Evolutionary conservation across 1,140 invertebrate species (phyloP).

Genomic region (Drosophila setifemur): DNA sequence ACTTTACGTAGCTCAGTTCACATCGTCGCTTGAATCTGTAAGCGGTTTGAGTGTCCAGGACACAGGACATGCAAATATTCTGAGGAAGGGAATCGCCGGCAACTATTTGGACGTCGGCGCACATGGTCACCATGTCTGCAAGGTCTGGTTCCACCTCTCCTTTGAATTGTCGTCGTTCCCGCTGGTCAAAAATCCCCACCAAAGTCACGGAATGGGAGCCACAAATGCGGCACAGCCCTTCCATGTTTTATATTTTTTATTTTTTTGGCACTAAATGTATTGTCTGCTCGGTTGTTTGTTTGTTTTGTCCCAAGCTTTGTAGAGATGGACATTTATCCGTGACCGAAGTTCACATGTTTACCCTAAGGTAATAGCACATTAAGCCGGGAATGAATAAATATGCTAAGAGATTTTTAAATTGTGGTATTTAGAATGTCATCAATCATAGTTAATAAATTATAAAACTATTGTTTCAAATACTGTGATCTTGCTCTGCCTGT

Average conservation of each 20-base stretch:
- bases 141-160: not conserved
- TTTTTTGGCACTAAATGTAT: not conserved
- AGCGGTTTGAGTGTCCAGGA: constrained; percentile 14
- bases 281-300: too few species aligned
- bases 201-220: not conserved
- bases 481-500: too few species aligned
- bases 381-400: too few species aligned
- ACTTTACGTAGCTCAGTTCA: constrained; percentile 13
- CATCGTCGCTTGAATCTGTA: constrained; percentile 25
- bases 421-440: too few species aligned
- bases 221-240: constrained; percentile 21
- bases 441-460: too few species aligned
- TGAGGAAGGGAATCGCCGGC: constrained; percentile 9
- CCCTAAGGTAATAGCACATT: too few species aligned
- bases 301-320: too few species aligned
- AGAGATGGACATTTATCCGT: too few species aligned
- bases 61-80: constrained; percentile 25
- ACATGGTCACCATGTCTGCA: constrained; percentile 13
- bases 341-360: too few species aligned
- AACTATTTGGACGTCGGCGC: constrained; percentile 9
- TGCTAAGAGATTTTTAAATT: too few species aligned
- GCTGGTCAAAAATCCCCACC: constrained; percentile 13
- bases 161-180: not conserved
- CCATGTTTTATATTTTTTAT: not conserved
- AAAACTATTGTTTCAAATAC: too few species aligned